Conservation (phyloP, 2,113 vertebrate genomes). For the human (Homo sapiens) region DNA sequence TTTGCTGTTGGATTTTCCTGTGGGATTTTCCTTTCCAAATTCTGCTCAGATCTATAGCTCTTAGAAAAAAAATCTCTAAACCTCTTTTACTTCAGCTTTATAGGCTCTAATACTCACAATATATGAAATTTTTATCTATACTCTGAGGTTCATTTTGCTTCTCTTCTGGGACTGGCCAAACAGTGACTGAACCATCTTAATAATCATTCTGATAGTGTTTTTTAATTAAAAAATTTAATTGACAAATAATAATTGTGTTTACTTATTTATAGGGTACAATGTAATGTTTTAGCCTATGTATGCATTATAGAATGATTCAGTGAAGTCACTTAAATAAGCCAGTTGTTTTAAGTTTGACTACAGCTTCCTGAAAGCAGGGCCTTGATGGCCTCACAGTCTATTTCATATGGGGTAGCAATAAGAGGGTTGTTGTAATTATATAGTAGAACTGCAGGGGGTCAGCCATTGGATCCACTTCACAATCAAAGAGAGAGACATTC, state of each 20-base stretch:
- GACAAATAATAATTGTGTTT: neutral
- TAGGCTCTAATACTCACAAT: neutral
- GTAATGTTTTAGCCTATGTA: neutral
- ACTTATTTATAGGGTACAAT: neutral
- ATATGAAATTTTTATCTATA: neutral
- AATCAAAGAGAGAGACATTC: neutral
- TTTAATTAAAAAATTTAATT: neutral
- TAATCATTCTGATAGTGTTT: neutral
- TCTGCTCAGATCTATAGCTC: neutral
- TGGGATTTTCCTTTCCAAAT: neutral
- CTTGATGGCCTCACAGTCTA: neutral
- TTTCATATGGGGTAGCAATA: neutral
- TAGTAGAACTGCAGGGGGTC: neutral
- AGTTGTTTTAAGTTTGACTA: neutral
- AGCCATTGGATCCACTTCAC: neutral
- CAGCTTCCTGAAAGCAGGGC: neutral
- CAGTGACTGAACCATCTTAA: neutral
- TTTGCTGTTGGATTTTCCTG: neutral
- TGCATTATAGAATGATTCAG: neutral
- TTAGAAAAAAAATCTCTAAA: neutral
- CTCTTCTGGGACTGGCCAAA: neutral
- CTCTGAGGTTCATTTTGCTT: neutral
- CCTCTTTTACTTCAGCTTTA: neutral
- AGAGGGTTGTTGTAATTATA: neutral
- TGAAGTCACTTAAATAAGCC: neutral